phyloP scores from a whole-genome alignment of 1,140 invertebrate species.

The Chelonus insularis region DNA sequence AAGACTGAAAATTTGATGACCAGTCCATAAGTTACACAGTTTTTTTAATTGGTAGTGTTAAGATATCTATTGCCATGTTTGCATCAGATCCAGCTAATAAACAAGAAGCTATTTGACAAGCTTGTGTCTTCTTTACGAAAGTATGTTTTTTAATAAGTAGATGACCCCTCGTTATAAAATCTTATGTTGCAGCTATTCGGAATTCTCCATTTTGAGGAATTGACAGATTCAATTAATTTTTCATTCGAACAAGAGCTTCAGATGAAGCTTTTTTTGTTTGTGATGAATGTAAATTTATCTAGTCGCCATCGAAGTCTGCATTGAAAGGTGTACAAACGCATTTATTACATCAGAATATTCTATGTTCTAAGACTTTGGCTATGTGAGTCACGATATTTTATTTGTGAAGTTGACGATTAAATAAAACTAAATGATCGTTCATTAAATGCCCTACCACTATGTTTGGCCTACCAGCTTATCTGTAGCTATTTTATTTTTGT shows the following conservation, averaged over 20 bases:
- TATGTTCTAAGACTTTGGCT: slow-evolving; percentile 79
- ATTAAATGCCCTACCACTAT: slow-evolving; percentile 91
- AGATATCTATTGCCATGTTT: slow-evolving; percentile 76
- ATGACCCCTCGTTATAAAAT: slow-evolving; percentile 96
- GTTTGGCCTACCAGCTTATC: slow-evolving; percentile 89
- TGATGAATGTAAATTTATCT: slow-evolving; percentile 99
- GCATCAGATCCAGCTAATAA: slow-evolving; percentile 77
- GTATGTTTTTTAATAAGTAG: slow-evolving; percentile 92
- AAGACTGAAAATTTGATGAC: slow-evolving; percentile 93
- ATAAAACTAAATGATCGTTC: slow-evolving; percentile 95
- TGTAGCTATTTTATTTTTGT: slow-evolving; percentile 84
- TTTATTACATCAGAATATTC: slow-evolving; percentile 97
- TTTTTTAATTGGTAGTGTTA: slow-evolving; percentile 90
- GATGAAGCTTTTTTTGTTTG: slow-evolving; percentile 98
- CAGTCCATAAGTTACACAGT: slow-evolving; percentile 91
- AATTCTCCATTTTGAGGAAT: slow-evolving; percentile 98
- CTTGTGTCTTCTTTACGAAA: slow-evolving; percentile 83
- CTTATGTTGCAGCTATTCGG: slow-evolving; percentile 96
- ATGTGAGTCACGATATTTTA: slow-evolving; percentile 97
- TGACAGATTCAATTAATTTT: slow-evolving; percentile 95
- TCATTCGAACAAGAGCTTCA: slow-evolving; percentile 94
- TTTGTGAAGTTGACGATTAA: slow-evolving; percentile 98
- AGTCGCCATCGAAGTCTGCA: slow-evolving; percentile 99
- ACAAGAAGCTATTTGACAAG: slow-evolving; percentile 74
- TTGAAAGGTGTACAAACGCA: slow-evolving; percentile 99